These are phyloP conservation scores for Panurus biarmicus DNA, from an alignment of 2,113 vertebrate genomes.

Conservation along the genomic window DNA sequence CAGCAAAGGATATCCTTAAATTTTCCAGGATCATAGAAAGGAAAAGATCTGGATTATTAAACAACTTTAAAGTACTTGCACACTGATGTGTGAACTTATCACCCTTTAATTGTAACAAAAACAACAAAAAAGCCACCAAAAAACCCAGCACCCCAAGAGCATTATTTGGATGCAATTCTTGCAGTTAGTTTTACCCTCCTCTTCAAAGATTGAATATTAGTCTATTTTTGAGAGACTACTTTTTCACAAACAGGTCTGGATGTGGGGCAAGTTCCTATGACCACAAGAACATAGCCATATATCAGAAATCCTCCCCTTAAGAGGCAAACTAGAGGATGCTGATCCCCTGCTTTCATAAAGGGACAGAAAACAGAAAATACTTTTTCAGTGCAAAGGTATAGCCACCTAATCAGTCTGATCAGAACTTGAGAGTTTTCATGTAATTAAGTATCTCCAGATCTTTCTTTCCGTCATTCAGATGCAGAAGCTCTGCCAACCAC, in stretches of 20 bases:
- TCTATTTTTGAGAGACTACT: not conserved
- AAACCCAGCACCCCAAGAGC: not conserved
- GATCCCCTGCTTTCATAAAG: not conserved
- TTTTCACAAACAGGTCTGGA: not conserved
- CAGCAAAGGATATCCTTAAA: slow-evolving; percentile 12
- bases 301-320: not conserved
- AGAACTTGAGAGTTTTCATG: not conserved
- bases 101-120: not conserved
- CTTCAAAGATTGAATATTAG: not conserved
- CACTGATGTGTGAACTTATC: not conserved
- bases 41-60: not conserved
- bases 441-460: not conserved
- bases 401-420: not conserved
- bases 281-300: not conserved
- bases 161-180: not conserved
- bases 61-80: not conserved
- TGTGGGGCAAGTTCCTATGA: not conserved
- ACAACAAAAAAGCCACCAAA: not conserved
- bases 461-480: not conserved
- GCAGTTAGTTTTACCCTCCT: not conserved
- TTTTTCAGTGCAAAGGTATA: not conserved
- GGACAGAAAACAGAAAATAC: not conserved
- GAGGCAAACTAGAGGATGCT: accelerated
- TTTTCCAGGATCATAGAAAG: not conserved
- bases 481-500: not conserved